Conservation (phyloP, 2,113 vertebrate genomes). For the Dicentrarchus labrax region DNA sequence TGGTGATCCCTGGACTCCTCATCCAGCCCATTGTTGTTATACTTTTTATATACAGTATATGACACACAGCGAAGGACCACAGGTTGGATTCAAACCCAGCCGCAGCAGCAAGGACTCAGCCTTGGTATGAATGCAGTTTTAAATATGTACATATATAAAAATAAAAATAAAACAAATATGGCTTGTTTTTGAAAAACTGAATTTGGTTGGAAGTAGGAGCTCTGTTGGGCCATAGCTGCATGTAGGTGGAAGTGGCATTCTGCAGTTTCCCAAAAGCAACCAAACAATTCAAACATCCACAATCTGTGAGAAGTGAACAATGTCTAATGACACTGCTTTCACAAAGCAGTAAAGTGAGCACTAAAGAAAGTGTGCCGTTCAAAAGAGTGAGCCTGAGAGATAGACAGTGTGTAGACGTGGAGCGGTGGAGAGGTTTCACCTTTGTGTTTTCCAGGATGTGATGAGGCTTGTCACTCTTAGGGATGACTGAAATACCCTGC, state of each 20-base stretch:
- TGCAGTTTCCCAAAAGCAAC: neutral
- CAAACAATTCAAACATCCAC: neutral
- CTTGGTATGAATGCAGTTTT: no score
- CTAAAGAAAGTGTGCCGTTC: no score
- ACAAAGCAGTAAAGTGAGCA: neutral
- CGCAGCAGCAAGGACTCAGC: no score
- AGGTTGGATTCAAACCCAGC: no score
- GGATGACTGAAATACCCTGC: slow-evolving; percentile 83
- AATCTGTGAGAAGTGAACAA: neutral
- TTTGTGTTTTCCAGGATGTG: slow-evolving; percentile 87
- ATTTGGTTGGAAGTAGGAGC: neutral
- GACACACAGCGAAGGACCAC: no score
- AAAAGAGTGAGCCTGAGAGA: neutral
- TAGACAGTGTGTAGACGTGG: no score
- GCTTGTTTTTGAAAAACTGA: neutral
- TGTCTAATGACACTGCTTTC: neutral
- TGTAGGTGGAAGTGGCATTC: neutral
- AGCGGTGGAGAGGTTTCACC: slow-evolving; percentile 53
- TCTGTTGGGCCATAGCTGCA: neutral
- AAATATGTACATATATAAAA: no score
- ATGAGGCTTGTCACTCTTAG: slow-evolving; percentile 83
- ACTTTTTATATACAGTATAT: no score
- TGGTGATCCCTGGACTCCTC: no score
- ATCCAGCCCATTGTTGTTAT: no score
- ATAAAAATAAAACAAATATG: no score